Evolutionary conservation across 2,113 vertebrate genomes (phyloP).

Genomic region (Dipodomys spectabilis): DNA sequence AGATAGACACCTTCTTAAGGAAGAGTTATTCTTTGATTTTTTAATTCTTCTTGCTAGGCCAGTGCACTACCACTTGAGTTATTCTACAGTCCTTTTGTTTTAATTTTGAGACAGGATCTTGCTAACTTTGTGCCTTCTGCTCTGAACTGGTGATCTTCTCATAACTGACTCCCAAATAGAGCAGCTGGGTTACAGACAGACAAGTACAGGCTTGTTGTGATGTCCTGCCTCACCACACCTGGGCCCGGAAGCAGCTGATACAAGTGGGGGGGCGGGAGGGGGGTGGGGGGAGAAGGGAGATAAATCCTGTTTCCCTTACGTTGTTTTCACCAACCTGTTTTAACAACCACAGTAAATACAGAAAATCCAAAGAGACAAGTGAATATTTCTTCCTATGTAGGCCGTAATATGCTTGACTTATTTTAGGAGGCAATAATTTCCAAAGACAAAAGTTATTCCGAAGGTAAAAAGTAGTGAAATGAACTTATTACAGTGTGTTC

Average conservation of each 20-base stretch:
- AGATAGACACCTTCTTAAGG: not conserved
- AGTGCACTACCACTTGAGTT: no score
- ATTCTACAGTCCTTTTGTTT: no score
- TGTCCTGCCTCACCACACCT: not conserved
- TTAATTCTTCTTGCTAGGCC: not conserved
- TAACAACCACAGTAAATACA: not conserved
- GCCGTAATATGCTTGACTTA: constrained; percentile 59
- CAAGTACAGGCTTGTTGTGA: not conserved
- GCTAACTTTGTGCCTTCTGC: no score
- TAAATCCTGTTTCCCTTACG: not conserved
- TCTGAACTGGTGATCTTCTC: no score
- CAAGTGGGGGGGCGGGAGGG: no score
- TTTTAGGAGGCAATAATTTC: constrained; percentile 70
- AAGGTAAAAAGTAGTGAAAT: constrained; percentile 70
- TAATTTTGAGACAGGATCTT: no score
- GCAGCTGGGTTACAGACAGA: no score
- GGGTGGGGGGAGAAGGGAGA: not conserved
- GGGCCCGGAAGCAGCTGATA: not conserved
- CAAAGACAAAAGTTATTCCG: constrained; percentile 76
- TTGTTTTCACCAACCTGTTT: not conserved
- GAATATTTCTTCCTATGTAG: constrained; percentile 56
- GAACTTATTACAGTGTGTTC: constrained; percentile 70
- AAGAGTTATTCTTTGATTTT: not conserved
- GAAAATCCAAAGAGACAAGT: constrained; percentile 56
- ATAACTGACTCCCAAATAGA: no score